These are phyloP conservation scores for Mus musculus DNA, from an alignment of 2,113 vertebrate species.

Conservation along the genomic window DNA sequence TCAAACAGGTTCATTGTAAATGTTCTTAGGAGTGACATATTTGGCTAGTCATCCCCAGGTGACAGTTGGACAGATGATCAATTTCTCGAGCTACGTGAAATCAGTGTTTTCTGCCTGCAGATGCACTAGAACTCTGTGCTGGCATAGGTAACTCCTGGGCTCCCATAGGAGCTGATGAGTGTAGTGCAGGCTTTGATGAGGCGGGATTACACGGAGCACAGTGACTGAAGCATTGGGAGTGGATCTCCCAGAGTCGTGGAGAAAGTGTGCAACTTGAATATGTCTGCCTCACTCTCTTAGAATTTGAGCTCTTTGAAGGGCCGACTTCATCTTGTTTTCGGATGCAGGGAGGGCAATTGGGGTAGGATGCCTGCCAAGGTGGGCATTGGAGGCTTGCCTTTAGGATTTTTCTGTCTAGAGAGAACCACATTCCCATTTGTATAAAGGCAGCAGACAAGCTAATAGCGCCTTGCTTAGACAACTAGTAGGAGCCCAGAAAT, in stretches of 20 bases:
- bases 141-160: background rate
- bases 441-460: rapidly evolving
- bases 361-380: background rate
- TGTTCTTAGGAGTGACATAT: background rate
- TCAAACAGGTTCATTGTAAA: background rate
- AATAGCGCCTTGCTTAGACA: background rate
- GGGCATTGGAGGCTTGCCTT: background rate
- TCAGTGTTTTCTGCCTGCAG: background rate
- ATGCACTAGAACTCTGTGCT: background rate
- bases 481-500: background rate
- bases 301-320: background rate
- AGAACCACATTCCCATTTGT: background rate
- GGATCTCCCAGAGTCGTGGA: background rate
- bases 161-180: background rate
- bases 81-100: background rate
- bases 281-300: background rate
- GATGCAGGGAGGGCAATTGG: rapidly evolving
- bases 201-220: background rate
- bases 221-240: background rate
- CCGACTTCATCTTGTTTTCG: background rate
- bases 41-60: background rate
- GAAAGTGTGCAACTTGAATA: background rate
- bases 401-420: background rate
- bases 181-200: background rate
- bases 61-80: background rate